Conservation (phyloP, 2,888 invertebrate genomes). For the Cecidostiba fungosa region DNA sequence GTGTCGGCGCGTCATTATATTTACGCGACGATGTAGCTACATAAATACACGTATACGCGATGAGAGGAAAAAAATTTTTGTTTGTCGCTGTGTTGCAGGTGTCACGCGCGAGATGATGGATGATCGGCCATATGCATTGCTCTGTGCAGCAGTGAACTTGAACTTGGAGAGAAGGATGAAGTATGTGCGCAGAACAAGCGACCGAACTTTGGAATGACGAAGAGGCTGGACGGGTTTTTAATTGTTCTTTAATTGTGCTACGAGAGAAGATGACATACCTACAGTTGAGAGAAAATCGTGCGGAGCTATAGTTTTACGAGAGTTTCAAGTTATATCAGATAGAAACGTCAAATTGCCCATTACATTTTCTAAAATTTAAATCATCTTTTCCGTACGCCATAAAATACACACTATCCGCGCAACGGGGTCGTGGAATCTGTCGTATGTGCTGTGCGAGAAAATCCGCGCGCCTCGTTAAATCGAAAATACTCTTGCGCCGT, state of each 20-base stretch:
- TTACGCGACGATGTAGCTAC: neutral
- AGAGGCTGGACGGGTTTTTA: slow-evolving; percentile 1
- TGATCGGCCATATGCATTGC: neutral
- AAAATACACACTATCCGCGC: neutral
- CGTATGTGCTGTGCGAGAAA: slow-evolving; percentile 10
- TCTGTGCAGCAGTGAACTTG: slow-evolving; percentile 16
- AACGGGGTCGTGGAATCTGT: neutral
- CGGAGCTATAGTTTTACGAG: too few species aligned
- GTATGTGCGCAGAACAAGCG: neutral
- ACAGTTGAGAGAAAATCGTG: too few species aligned
- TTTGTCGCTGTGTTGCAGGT: slow-evolving; percentile 61
- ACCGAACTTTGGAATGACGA: neutral
- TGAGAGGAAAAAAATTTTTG: slow-evolving; percentile 13
- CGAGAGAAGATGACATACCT: neutral
- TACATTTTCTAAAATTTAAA: slow-evolving; percentile 12
- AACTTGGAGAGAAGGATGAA: neutral
- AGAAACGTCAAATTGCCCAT: neutral
- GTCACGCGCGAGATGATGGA: slow-evolving; percentile 67
- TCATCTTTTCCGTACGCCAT: neutral
- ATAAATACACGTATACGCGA: neutral
- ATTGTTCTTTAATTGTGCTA: neutral
- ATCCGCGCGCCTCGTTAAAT: slow-evolving; percentile 9
- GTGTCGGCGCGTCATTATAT: slow-evolving; percentile 8
- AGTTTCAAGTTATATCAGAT: neutral
- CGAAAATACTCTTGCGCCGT: neutral